Evolutionary conservation across 2,797 vertebrate genomes (phyloP).

Genomic region (Chlorospingus flavigularis): DNA sequence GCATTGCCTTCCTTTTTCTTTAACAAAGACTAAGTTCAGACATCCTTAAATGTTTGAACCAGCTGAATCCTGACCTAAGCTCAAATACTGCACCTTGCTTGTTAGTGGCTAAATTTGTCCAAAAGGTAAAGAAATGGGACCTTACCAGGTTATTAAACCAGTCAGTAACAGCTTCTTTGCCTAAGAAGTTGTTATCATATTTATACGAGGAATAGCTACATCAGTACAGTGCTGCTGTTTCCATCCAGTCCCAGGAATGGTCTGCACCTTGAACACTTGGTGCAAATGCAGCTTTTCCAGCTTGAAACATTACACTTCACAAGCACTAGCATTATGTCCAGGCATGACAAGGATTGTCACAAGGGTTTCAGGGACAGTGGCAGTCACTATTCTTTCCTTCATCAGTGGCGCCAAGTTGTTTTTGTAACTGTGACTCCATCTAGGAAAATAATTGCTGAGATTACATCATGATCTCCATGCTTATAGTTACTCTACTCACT

Average conservation of each 20-base stretch:
- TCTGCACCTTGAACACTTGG: background rate
- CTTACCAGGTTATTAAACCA: background rate
- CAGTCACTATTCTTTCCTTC: background rate
- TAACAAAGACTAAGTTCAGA: background rate
- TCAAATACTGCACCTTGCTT: background rate
- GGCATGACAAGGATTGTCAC: background rate
- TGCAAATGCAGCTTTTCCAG: background rate
- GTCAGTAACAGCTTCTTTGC: background rate
- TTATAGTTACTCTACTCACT: constrained; percentile 41
- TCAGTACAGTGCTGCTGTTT: background rate
- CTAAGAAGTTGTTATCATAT: background rate
- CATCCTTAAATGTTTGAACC: background rate
- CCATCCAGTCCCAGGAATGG: background rate
- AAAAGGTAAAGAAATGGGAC: background rate
- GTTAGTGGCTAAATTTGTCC: background rate
- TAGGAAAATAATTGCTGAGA: constrained; percentile 47
- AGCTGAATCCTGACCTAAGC: background rate
- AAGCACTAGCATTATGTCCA: background rate
- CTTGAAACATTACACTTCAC: background rate
- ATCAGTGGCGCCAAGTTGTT: background rate
- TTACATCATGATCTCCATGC: constrained; percentile 33
- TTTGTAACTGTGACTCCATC: constrained; percentile 37
- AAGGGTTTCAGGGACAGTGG: background rate
- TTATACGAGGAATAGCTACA: background rate
- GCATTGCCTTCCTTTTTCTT: background rate